These are phyloP conservation scores for Capitella teleta DNA, from an alignment of 1,140 invertebrate species.

Conservation along the genomic window DNA sequence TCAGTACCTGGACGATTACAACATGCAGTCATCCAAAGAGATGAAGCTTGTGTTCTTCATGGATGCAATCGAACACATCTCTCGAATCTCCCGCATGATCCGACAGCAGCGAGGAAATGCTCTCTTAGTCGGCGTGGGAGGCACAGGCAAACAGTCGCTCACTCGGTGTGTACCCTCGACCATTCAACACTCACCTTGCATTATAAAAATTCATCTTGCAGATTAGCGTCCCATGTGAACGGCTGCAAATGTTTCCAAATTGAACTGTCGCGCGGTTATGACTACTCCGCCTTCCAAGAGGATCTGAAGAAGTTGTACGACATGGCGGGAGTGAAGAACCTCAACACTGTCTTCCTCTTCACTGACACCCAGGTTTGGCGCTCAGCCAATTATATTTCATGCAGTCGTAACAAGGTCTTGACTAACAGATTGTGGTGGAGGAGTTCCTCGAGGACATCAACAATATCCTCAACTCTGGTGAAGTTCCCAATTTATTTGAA, in stretches of 20 bases:
- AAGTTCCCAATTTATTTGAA: slow-evolving; percentile 49
- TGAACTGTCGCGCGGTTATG: slow-evolving; percentile 70
- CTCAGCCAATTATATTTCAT: background rate
- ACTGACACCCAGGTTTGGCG: slow-evolving; percentile 33
- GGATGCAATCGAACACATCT: slow-evolving; percentile 42
- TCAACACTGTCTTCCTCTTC: slow-evolving; percentile 42
- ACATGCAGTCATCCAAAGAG: slow-evolving; percentile 38
- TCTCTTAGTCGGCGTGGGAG: slow-evolving; percentile 43
- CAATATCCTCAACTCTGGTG: slow-evolving; percentile 54
- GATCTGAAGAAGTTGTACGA: slow-evolving; percentile 62
- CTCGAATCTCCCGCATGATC: slow-evolving; percentile 41
- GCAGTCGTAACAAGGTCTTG: slow-evolving; percentile 7
- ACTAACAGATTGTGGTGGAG: slow-evolving; percentile 55
- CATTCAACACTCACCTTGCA: no score
- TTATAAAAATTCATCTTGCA: no score
- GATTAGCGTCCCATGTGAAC: slow-evolving; percentile 39
- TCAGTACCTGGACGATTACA: slow-evolving; percentile 41
- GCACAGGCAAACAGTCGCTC: slow-evolving; percentile 43
- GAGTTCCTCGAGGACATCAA: slow-evolving; percentile 82
- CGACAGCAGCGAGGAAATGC: slow-evolving; percentile 41
- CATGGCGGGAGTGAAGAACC: slow-evolving; percentile 37
- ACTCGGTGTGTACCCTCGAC: slow-evolving; percentile 34
- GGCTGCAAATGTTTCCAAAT: slow-evolving; percentile 68
- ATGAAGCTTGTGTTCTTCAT: slow-evolving; percentile 43
- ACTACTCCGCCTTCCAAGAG: slow-evolving; percentile 64